A percentile compares a stretch with the other conserved stretches of the same genome.
phyloP scores from a whole-genome alignment of 1,140 invertebrate species.

The Oscheius sp. region DNA sequence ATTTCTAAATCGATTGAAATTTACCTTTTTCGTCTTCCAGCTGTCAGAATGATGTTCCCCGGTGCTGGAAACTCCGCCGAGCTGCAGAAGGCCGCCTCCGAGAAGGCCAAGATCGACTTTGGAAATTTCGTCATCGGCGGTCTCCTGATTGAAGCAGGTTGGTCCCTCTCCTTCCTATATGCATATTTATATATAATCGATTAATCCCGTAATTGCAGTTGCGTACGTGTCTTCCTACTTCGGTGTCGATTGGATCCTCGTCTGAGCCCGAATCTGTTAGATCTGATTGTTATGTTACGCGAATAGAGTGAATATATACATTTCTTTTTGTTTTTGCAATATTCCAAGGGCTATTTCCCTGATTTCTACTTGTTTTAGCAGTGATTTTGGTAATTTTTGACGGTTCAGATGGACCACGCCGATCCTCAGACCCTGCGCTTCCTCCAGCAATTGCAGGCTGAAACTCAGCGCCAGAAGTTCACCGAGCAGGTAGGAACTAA shows the following conservation, averaged over 20 bases:
- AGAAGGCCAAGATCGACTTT: background rate
- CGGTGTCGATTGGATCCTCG: background rate
- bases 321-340: too few species aligned
- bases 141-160: background rate
- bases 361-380: background rate
- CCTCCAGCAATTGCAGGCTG: conserved; percentile 36
- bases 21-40: background rate
- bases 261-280: background rate
- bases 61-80: background rate
- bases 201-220: background rate
- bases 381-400: background rate
- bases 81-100: background rate
- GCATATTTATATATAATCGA: too few species aligned
- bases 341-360: too few species aligned
- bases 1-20: background rate
- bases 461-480: conserved; percentile 43
- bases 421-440: conserved; percentile 34
- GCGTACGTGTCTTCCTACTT: background rate
- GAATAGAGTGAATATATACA: too few species aligned
- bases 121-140: conserved; percentile 1
- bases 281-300: too few species aligned
- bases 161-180: background rate
- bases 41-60: background rate
- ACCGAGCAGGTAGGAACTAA: conserved; percentile 32
- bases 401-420: conserved; percentile 18